Evolutionary conservation across 1,140 invertebrate species (phyloP), one percentile per base, ranked within the genome.

Genomic region (Brachionus calyciflorus): DNA sequence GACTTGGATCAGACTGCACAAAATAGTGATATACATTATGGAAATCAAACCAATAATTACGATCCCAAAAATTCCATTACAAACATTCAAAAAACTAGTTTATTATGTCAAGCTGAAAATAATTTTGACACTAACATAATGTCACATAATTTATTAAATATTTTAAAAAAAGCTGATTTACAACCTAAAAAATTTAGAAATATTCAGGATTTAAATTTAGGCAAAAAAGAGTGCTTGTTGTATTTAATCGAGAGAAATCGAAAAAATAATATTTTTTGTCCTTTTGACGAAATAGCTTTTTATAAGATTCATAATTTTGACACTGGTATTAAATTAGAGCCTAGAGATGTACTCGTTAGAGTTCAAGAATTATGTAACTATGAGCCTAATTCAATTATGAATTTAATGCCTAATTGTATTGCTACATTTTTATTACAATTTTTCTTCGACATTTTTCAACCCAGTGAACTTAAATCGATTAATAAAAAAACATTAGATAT

Each of bases 381-480:
- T 60, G 10, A 40, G 7, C 9, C 55, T 17, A 14, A 28, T 21
- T 21, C 17, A 5, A 41, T 65, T 30, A 24, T 44, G 19, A 41
- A 65, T 12, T 17, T 65, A 44, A 65, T 65, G 60, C 60, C 60
- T 28, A 65, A 44, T 65, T 44, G 37, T 65, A 12, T 65, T 44
- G 41, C 60, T 2, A 65, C 40, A n/a, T 65, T 44, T 46, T 24
- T 65, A 37, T 26, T 65, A 24, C 40, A 65, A 44, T 65, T 65
- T 65, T 65, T 65, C 44, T 65, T 65, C 40, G 60, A 65, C 40
- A 65, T 65, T 12, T 65, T 65, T 65, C 60, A 65, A 65, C 60
- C 60, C 12, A 65, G 60, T 65, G 60, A 65, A 44, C 24, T 65
- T 1, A 65, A 65, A 24, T 9, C 21, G 9, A 44, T 65, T 37